Percentiles rank a stretch among this genome's conserved stretches.
Conservation (phyloP, 23 tunicate genomes). For the Pegea sp. region DNA sequence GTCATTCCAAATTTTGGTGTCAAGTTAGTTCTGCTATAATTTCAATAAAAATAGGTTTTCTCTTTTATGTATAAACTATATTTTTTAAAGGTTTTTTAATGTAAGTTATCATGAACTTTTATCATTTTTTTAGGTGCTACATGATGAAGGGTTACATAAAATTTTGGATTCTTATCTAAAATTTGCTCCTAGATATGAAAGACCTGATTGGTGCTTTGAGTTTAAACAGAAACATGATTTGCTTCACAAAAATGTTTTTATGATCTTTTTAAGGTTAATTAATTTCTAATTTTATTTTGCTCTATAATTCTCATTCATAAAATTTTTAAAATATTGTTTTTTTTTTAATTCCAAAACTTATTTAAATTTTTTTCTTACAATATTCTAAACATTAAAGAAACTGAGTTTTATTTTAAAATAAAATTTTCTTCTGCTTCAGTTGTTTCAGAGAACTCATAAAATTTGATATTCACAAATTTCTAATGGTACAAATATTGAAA, state of each 20-base stretch:
- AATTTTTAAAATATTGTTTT: no score
- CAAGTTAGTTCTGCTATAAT: slow-evolving; percentile 33
- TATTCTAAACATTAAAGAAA: no score
- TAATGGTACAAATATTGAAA: slow-evolving; percentile 1
- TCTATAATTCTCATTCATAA: no score
- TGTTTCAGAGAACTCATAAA: no score
- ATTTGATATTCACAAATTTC: no score
- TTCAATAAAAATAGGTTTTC: neutral
- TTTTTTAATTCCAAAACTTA: no score
- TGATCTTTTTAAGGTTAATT: slow-evolving; percentile 37
- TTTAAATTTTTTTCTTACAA: no score
- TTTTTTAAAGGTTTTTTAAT: neutral
- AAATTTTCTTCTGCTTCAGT: no score
- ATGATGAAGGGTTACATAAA: slow-evolving; percentile 32
- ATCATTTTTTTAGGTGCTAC: slow-evolving; percentile 16
- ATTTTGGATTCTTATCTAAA: slow-evolving; percentile 45
- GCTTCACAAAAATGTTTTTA: slow-evolving; percentile 39
- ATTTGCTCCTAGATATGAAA: slow-evolving; percentile 32
- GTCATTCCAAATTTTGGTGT: slow-evolving; percentile 63
- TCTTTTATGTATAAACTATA: neutral
- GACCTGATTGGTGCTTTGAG: slow-evolving; percentile 25
- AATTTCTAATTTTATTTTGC: neutral
- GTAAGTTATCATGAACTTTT: neutral
- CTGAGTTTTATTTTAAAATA: no score
- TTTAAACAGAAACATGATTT: slow-evolving; percentile 16